These are phyloP conservation scores for Orgyia antiqua DNA, from an alignment of 2,888 invertebrate species.

Conservation along the genomic window DNA sequence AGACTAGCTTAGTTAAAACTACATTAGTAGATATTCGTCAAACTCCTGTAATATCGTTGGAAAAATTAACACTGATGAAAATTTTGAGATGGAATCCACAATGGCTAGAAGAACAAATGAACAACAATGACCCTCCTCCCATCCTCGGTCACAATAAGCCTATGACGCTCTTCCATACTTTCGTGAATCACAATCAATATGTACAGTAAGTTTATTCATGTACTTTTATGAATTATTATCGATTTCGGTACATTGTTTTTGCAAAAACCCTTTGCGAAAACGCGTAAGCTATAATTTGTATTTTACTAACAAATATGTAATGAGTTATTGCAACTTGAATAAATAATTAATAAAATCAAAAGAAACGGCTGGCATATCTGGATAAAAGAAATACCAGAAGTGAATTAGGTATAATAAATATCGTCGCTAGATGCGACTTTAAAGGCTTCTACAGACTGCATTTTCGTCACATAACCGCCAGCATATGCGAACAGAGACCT, in stretches of 20 bases:
- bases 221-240: not conserved
- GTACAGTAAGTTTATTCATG: slow-evolving; percentile 56
- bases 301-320: too few relatives aligned
- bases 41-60: slow-evolving; percentile 48
- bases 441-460: too few relatives aligned
- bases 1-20: slow-evolving; percentile 49
- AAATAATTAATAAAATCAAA: too few relatives aligned
- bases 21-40: slow-evolving; percentile 41
- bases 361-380: too few relatives aligned
- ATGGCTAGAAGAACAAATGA: slow-evolving; percentile 80
- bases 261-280: too few relatives aligned
- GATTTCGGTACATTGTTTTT: not conserved
- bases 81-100: slow-evolving; percentile 82
- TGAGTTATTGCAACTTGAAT: too few relatives aligned
- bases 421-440: too few relatives aligned
- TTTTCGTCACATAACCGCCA: too few relatives aligned
- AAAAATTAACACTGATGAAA: slow-evolving; percentile 71
- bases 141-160: slow-evolving; percentile 70
- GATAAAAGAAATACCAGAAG: too few relatives aligned
- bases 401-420: too few relatives aligned
- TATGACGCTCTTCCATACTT: slow-evolving; percentile 73
- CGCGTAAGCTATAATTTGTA: too few relatives aligned
- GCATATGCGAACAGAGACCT: too few relatives aligned
- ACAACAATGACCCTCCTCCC: slow-evolving; percentile 71
- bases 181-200: slow-evolving; percentile 79